Base-by-base conservation (phyloP, 2,797 vertebrate species). In the Apodemus agrarius region DNA sequence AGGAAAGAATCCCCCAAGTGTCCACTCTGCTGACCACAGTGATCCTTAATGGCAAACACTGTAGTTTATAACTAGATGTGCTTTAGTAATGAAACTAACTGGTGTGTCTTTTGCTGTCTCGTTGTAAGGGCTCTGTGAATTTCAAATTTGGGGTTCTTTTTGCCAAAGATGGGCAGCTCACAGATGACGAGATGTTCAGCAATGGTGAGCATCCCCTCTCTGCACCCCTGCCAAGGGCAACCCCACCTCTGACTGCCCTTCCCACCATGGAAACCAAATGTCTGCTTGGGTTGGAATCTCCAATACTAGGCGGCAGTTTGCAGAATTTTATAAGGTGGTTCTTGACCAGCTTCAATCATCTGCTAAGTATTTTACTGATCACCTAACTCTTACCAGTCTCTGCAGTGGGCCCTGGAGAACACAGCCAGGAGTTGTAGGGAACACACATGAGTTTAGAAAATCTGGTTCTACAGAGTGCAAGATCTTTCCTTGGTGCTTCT, bases 121-220 rank as follows among this genome's bases (percentile, higher is more conserved):
- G 24, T 96, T 94, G 57, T 82, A 96, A 99, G 99, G 99, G 99
- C 94, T 99, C 99, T 22, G 99, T 99, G 98, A 99, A 99, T 98
- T 99, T 99, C 98, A 99, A 99, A 98, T 99, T 99, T 98, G 99
- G 99, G 94, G 99, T 99, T 97, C 99, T 99, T 96, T 99, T 98
- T 98, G 99, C 99, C 98, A 99, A 99, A 99, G 99, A 99, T 2
- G 99, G 99, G 79, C 99, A 99, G 98, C 99, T 99, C 96, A 99
- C 99, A 24, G 99, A 99, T 17, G 99, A 99, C 54, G 99, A 99
- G 97, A 99, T 99, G 99, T 99, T 99, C 97, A 99, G 99, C 98
- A 99, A 99, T 0, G 99, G 99, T 99, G 98, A 99, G 98, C 83
- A 37, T 6, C 6, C 69, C 57, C 94, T 80, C 94, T 80, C 31